phyloP scores from a whole-genome alignment of 53 echinoderm and acorn worm species.

The Glandiceps talaboti region DNA sequence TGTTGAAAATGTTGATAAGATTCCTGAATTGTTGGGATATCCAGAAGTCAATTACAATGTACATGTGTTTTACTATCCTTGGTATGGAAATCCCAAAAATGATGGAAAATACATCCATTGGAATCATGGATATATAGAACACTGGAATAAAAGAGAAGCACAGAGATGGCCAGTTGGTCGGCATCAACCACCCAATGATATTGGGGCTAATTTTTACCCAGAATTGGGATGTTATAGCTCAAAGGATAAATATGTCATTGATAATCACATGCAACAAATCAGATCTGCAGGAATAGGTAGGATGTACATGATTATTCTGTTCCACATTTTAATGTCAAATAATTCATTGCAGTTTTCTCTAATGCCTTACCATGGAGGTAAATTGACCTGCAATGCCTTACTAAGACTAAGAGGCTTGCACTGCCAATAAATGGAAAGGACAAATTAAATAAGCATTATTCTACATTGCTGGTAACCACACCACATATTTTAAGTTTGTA shows the following conservation, averaged over 20 bases:
- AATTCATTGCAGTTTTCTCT: too few species aligned
- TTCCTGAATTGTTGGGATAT: background rate
- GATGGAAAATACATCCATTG: slow-evolving; percentile 62
- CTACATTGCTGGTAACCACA: too few species aligned
- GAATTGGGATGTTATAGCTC: slow-evolving; percentile 85
- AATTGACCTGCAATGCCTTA: too few species aligned
- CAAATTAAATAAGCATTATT: too few species aligned
- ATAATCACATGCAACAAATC: slow-evolving; percentile 79
- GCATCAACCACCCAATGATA: slow-evolving; percentile 73
- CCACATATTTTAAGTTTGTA: too few species aligned
- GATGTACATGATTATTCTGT: too few species aligned
- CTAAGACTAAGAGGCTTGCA: too few species aligned
- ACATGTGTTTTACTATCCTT: slow-evolving; percentile 91
- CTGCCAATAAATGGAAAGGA: too few species aligned
- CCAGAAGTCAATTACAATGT: slow-evolving; percentile 47
- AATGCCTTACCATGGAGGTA: too few species aligned
- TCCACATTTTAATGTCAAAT: too few species aligned
- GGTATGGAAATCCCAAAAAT: slow-evolving; percentile 81
- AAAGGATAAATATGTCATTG: slow-evolving; percentile 56
- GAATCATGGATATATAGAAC: slow-evolving; percentile 65
- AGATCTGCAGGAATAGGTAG: slow-evolving; percentile 71
- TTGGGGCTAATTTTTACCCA: slow-evolving; percentile 87
- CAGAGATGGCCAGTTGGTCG: slow-evolving; percentile 43
- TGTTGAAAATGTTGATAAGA: background rate
- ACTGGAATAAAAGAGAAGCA: slow-evolving; percentile 58